Conservation (phyloP, 2,797 vertebrate species). For the Cryptoprocta ferox region DNA sequence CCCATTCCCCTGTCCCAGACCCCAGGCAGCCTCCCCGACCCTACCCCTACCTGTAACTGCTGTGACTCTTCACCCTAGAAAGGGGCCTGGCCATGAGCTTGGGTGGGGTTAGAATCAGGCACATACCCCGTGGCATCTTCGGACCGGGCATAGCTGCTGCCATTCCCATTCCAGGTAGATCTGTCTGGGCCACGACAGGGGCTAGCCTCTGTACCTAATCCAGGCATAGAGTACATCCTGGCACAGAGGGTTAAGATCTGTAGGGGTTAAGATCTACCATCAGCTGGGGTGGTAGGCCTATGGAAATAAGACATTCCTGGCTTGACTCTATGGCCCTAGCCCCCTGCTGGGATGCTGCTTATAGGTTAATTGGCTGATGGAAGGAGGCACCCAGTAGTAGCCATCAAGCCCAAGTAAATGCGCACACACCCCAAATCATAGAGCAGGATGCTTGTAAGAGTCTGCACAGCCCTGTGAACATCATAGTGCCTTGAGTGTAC, state of each 20-base stretch:
- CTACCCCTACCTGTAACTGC: background rate
- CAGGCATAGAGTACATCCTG: background rate
- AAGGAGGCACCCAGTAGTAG: background rate
- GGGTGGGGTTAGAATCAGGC: background rate
- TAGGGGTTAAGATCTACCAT: background rate
- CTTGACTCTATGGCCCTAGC: accelerated
- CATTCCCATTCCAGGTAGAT: background rate
- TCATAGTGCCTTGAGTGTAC: background rate
- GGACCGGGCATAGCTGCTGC: background rate
- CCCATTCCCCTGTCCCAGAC: background rate
- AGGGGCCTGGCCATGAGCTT: background rate
- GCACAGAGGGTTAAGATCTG: background rate
- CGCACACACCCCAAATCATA: background rate
- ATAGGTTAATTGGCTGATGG: background rate
- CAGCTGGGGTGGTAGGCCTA: accelerated
- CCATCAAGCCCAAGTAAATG: background rate
- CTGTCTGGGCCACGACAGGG: background rate
- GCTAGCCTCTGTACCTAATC: background rate
- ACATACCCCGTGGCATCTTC: background rate
- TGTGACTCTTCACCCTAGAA: background rate
- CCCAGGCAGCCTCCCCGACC: background rate
- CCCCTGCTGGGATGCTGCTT: background rate
- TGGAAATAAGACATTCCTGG: background rate
- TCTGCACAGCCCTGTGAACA: background rate
- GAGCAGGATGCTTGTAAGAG: background rate